phyloP scores from a whole-genome alignment of 2,888 invertebrate genomes.

The Dryobota labecula region DNA sequence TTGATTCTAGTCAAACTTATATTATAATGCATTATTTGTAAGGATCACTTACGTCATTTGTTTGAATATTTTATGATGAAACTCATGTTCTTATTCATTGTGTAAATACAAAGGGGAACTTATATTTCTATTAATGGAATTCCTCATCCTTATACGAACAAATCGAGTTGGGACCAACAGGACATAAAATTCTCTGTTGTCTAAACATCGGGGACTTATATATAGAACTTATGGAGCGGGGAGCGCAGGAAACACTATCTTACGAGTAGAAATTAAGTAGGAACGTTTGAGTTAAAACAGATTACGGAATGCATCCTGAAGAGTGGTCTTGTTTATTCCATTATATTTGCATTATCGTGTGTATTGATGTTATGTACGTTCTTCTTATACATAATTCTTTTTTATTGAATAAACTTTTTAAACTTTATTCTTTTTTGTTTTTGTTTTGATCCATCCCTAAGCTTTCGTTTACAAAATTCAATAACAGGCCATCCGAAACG shows the following conservation, averaged over 20 bases:
- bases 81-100: conserved; percentile 24
- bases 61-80: conserved; percentile 44
- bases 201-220: conserved; percentile 63
- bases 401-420: conserved; percentile 77
- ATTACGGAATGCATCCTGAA: conserved; percentile 72
- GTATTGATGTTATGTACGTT: conserved; percentile 81
- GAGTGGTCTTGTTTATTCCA: conserved; percentile 81
- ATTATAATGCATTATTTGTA: conserved; percentile 65
- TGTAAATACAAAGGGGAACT: conserved; percentile 29
- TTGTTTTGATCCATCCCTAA: conserved; percentile 29
- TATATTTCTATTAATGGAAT: conserved; percentile 40
- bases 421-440: conserved; percentile 58
- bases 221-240: conserved; percentile 49
- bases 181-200: conserved; percentile 56
- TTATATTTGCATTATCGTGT: conserved; percentile 82
- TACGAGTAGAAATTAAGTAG: conserved; percentile 36
- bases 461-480: conserved; percentile 32
- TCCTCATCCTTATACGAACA: conserved; percentile 51
- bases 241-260: conserved; percentile 36
- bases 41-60: conserved; percentile 69
- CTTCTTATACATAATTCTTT: conserved; percentile 79
- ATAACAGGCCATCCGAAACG: not conserved
- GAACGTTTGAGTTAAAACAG: conserved; percentile 57
- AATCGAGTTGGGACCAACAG: conserved; percentile 68
- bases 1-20: conserved; percentile 81